Conservation (phyloP, 1,140 invertebrate species). For the Paraescarpia echinospica region DNA sequence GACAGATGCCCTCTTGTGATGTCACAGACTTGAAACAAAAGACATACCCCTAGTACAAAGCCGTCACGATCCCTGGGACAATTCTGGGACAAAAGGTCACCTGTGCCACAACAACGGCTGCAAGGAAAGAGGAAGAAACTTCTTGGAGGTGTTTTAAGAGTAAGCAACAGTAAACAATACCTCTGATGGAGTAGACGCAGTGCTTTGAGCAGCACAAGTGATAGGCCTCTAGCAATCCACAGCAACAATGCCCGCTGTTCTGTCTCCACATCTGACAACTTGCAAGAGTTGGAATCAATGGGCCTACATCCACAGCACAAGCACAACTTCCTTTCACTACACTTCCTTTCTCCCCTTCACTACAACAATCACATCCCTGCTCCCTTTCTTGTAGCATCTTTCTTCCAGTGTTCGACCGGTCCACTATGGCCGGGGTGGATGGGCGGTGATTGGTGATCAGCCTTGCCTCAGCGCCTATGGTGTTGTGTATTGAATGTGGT, state of each 20-base stretch:
- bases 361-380: constrained; percentile 4
- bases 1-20: neutral
- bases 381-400: constrained; percentile 5
- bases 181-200: neutral
- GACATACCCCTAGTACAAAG: neutral
- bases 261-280: neutral
- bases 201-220: neutral
- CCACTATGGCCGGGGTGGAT: neutral
- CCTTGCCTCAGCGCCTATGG: neutral
- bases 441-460: neutral
- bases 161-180: neutral
- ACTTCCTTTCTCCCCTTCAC: neutral
- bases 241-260: neutral
- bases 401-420: neutral
- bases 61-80: neutral
- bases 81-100: neutral
- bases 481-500: neutral
- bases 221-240: neutral
- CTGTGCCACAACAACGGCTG: neutral
- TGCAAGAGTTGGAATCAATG: neutral
- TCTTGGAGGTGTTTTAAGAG: neutral
- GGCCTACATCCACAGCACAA: neutral
- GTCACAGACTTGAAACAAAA: neutral
- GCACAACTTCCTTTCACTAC: neutral
- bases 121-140: neutral